Evolutionary conservation across 2,797 vertebrate genomes (phyloP), one percentile per base, ranked within the genome.

Genomic region (Myotis vivesi): DNA sequence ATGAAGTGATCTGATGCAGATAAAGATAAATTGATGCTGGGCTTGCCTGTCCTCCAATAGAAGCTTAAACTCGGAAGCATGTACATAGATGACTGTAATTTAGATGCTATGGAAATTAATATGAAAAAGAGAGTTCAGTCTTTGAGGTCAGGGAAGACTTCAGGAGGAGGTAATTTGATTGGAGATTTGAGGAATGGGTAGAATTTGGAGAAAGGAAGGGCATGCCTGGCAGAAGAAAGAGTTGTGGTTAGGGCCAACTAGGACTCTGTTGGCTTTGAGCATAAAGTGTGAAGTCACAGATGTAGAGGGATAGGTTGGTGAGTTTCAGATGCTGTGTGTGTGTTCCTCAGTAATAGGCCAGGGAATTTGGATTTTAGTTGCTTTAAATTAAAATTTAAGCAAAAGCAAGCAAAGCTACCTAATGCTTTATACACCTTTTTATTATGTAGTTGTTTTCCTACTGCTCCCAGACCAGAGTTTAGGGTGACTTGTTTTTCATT

Each of bases 381-480:
- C 71, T 83, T 90, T 87, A 77, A 77, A 41, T 76, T 72, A 51
- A 66, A 90, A 89, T 55, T 87, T 68, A 84, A 79, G n/a, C 22
- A 36, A 91, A 94, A 64, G 23, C 15, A 82, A 91, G 73, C 57
- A 82, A 80, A 85, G 7, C 38, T 88, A 5, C 84, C 41, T 62
- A 33, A 44, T 23, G 19, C 53, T 95, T 91, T 79, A 44, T 72
- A 72, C 51, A 6, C 25, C 46, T 84, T 85, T 84, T 57, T 59
- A 25, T 89, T 76, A 36, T 53, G 6, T 82, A 49, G 23, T 79
- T 20, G 23, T 91, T 76, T 91, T 86, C 79, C 79, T 41, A n/a
- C 8, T 94, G 46, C 22, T 44, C 55, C 62, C 11, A 49, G 20
- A 46, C 62, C 64, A 76, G 55, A 73, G 41, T 33, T 25, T n/a